Evolutionary conservation across 2,888 invertebrate genomes (phyloP), one percentile per base, ranked within the genome.

Genomic region (Caenorhabditis macrosperma): DNA sequence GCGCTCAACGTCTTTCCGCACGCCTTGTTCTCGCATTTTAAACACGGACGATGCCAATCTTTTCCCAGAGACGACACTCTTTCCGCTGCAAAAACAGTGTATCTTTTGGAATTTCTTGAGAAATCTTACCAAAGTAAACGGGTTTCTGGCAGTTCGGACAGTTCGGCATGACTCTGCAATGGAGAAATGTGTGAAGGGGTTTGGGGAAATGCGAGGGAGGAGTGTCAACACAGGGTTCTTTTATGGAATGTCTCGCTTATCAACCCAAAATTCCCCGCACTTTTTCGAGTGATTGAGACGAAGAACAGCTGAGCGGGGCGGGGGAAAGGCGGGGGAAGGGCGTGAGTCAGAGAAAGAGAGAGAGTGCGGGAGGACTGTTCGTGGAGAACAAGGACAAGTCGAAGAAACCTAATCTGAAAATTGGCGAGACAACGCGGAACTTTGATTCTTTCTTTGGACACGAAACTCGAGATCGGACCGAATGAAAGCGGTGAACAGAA

Each of bases 1-100:
- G 94, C 94, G 44, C 93, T 93, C 74, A 94, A 91, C 0, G 94
- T 94, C 90, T 94, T 94, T 91, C 94, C 94, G 91, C 94, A 94
- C 90, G 94, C 93, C 90, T 94, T 94, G 60, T 90, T 90, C 54
- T 81, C 77, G 87, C 94, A 94, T 81, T 93, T 92, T 59, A 94
- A 91, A 90, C 94, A 94, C 26, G 92, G 92, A 0, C 93, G 91
- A 88, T 94, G 94, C 94, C 94, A 94, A 90, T 94, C 94, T 90
- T 94, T 94, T 17, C 94, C 94, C 78, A 94, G 91, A 2, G 94
- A 94, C 1, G 93, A 93, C 90, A 94, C 94, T 81, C 94, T 92
- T 90, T 94, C 94, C 54, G 94, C 94, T 94, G 91, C 55, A 92
- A 92, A 72, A 87, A 61, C 15, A 20, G 22, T 1, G 15, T 17